Percentiles rank a stretch among this genome's conserved stretches.
Conservation (phyloP, 2,888 invertebrate genomes). For the Argyresthia albistria region DNA sequence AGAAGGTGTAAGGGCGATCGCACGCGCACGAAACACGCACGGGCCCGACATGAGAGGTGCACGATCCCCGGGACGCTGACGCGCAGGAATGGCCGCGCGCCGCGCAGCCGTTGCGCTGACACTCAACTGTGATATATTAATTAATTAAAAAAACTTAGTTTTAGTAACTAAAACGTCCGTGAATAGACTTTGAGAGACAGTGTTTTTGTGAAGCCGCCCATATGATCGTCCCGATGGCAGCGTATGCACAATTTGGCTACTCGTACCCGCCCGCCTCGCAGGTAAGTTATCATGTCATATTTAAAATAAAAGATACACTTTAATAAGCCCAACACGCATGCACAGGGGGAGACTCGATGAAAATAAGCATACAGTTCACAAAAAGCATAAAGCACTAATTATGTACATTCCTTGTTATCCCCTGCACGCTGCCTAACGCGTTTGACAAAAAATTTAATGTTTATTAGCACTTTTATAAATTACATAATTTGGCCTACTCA, state of each 20-base stretch:
- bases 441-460: too few relatives aligned
- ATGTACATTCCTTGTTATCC: too few relatives aligned
- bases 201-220: constrained; percentile 68
- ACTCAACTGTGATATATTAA: constrained; percentile 52
- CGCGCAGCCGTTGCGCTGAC: constrained; percentile 58
- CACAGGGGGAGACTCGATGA: too few relatives aligned
- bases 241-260: constrained; percentile 94
- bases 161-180: constrained; percentile 51
- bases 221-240: constrained; percentile 76
- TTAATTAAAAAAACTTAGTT: constrained; percentile 37
- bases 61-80: constrained; percentile 55
- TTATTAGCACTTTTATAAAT: too few relatives aligned
- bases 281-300: constrained; percentile 69
- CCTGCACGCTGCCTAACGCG: too few relatives aligned
- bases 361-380: too few relatives aligned
- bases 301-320: too few relatives aligned
- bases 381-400: too few relatives aligned
- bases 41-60: constrained; percentile 52
- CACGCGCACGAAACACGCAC: constrained; percentile 23
- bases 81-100: constrained; percentile 59
- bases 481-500: too few relatives aligned
- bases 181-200: constrained; percentile 66
- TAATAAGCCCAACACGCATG: too few relatives aligned
- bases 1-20: constrained; percentile 49
- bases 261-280: constrained; percentile 93